A percentile compares a stretch with the other conserved stretches of the same genome.
These are phyloP conservation scores for Atta cephalotes DNA, from an alignment of 1,140 invertebrate genomes.

Conservation along the genomic window DNA sequence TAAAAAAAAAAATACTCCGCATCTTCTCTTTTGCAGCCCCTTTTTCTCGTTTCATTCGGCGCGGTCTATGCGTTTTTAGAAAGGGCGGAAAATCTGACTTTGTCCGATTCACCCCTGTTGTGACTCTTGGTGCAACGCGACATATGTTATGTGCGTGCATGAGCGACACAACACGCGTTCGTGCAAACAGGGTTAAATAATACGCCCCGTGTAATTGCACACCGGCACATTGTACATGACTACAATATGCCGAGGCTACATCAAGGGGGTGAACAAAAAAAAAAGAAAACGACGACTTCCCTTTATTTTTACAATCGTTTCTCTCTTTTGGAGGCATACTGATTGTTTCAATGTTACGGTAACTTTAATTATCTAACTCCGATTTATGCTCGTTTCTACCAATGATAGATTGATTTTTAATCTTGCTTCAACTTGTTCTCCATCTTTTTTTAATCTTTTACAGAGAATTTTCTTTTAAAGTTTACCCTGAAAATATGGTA, in stretches of 20 bases:
- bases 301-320: not conserved
- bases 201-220: slow-evolving; percentile 77
- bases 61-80: not conserved
- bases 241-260: slow-evolving; percentile 40
- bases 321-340: not conserved
- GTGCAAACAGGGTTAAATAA: slow-evolving; percentile 80
- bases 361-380: not conserved
- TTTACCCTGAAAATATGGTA: no score
- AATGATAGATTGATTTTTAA: no score
- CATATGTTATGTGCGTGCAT: slow-evolving; percentile 75
- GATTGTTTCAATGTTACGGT: not conserved
- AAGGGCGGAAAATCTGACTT: slow-evolving; percentile 59
- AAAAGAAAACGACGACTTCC: not conserved
- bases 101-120: slow-evolving; percentile 37
- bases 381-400: not conserved
- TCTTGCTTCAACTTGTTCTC: no score
- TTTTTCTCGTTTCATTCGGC: not conserved
- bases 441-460: no score
- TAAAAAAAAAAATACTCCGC: not conserved
- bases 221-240: slow-evolving; percentile 30
- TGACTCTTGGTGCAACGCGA: slow-evolving; percentile 47
- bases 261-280: not conserved
- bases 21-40: not conserved
- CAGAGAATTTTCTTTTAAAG: no score
- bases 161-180: slow-evolving; percentile 53